Conservation (phyloP, 2,797 vertebrate genomes). For the Hippocampus kuda region DNA sequence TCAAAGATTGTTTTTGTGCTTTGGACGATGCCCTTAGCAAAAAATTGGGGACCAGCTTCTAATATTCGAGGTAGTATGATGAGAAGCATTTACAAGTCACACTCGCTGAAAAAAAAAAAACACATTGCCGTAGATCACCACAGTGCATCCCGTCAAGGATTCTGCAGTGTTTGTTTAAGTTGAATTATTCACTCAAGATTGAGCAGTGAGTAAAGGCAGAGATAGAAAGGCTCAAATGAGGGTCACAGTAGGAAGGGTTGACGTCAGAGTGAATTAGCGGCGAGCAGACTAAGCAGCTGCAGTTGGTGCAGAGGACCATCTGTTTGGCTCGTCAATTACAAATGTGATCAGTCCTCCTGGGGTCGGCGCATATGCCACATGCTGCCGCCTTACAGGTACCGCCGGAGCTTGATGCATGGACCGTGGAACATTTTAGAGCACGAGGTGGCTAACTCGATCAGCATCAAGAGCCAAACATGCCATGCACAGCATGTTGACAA, state of each 20-base stretch:
- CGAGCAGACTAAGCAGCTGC: constrained; percentile 41
- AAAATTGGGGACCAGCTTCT: background rate
- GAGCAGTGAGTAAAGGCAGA: background rate
- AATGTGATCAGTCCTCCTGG: constrained; percentile 43
- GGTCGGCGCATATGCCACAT: constrained; percentile 42
- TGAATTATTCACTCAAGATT: background rate
- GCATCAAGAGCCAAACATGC: background rate
- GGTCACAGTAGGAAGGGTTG: constrained; percentile 19
- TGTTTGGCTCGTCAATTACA: constrained; percentile 44
- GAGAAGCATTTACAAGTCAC: too few relatives aligned
- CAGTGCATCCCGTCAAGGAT: background rate
- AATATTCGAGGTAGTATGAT: background rate
- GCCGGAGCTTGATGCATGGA: background rate
- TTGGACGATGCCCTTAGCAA: background rate
- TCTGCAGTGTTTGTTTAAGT: background rate
- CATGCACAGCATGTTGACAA: background rate
- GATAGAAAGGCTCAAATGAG: constrained; percentile 16
- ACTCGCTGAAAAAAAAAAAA: background rate
- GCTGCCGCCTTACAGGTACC: background rate
- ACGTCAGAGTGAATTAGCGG: constrained; percentile 31
- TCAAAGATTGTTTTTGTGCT: too few relatives aligned
- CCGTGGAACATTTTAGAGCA: constrained; percentile 1
- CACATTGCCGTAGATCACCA: background rate
- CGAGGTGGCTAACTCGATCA: background rate
- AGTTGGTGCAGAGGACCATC: constrained; percentile 36